phyloP scores from a whole-genome alignment of 1,140 invertebrate species.

The Colletes gigas region DNA sequence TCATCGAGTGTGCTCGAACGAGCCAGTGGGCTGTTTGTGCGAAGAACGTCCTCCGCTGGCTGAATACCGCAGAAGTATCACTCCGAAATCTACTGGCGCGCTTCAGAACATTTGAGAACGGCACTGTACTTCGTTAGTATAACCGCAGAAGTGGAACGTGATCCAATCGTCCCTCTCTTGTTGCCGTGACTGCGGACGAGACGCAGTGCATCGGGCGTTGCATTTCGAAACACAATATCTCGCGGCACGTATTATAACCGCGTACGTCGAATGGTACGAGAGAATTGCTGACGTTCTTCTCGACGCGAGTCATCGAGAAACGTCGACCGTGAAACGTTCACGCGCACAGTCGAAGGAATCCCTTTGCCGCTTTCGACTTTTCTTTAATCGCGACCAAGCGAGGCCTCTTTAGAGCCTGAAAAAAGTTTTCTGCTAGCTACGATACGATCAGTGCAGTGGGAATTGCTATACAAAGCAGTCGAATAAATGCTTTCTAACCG shows the following conservation, averaged over 20 bases:
- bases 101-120: slow-evolving; percentile 44
- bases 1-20: slow-evolving; percentile 14
- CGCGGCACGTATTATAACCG: slow-evolving; percentile 23
- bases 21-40: background rate
- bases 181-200: slow-evolving; percentile 37
- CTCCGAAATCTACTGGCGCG: slow-evolving; percentile 30
- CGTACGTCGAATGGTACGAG: background rate
- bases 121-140: slow-evolving; percentile 59
- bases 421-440: background rate
- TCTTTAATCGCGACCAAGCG: background rate
- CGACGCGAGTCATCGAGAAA: background rate
- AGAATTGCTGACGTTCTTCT: background rate
- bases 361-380: no score
- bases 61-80: slow-evolving; percentile 26
- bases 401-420: background rate
- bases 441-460: background rate
- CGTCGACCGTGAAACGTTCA: background rate
- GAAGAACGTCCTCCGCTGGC: slow-evolving; percentile 8
- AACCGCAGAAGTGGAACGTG: slow-evolving; percentile 63
- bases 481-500: no score
- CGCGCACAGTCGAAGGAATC: background rate
- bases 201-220: slow-evolving; percentile 49
- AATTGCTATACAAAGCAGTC: no score
- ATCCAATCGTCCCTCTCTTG: slow-evolving; percentile 60
- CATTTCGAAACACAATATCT: slow-evolving; percentile 52